Evolutionary conservation across 2,113 vertebrate species (phyloP).

Genomic region (Herpailurus yagouaroundi): DNA sequence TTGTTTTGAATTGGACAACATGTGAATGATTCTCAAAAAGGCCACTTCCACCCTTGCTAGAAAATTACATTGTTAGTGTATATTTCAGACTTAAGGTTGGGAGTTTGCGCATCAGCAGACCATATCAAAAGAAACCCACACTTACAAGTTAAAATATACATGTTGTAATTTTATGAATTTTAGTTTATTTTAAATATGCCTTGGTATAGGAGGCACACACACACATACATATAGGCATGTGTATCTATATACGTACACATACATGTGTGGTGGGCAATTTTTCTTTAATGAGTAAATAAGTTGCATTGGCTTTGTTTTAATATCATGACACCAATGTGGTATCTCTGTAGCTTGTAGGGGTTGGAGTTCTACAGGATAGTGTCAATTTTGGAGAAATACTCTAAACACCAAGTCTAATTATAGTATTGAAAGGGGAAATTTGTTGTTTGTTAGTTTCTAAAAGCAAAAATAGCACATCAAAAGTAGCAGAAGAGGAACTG

Average conservation of each 20-base stretch:
- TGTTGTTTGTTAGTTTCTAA: constrained; percentile 76
- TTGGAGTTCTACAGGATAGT: constrained; percentile 63
- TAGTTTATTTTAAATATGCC: constrained; percentile 51
- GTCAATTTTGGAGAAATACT: constrained; percentile 62
- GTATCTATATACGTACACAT: not conserved
- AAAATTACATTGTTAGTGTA: not conserved
- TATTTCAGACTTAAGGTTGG: constrained; percentile 31
- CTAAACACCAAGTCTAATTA: constrained; percentile 70
- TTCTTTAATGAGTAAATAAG: not conserved
- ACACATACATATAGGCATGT: not conserved
- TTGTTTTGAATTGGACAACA: not conserved
- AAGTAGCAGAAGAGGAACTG: constrained; percentile 82
- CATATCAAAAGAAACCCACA: constrained; percentile 37
- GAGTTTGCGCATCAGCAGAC: not conserved
- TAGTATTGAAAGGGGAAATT: constrained; percentile 80
- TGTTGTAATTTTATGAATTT: constrained; percentile 45
- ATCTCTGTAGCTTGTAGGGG: not conserved
- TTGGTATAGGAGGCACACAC: not conserved
- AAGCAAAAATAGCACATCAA: constrained; percentile 70
- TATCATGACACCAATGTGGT: not conserved
- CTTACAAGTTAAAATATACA: not conserved
- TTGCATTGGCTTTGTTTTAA: constrained; percentile 48
- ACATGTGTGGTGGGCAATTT: not conserved
- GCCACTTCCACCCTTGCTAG: not conserved
- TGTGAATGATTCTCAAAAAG: constrained; percentile 24